Conservation (phyloP, 2,113 vertebrate species). For the Callipepla squamata region DNA sequence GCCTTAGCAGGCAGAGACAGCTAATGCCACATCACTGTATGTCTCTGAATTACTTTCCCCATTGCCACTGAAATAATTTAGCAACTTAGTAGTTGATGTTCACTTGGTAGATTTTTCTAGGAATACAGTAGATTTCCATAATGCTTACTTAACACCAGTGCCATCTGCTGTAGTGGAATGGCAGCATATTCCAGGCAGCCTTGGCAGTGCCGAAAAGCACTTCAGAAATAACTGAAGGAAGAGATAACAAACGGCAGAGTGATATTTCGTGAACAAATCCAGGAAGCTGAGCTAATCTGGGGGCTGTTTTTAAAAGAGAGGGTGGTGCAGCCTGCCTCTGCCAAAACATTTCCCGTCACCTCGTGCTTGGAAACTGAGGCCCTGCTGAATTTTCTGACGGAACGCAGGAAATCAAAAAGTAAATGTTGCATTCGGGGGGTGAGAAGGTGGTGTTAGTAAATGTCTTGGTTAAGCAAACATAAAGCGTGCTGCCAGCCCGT, state of each 20-base stretch:
- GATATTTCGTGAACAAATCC: background rate
- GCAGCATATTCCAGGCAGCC: constrained; percentile 25
- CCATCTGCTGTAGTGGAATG: constrained; percentile 72
- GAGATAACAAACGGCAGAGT: background rate
- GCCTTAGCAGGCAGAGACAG: background rate
- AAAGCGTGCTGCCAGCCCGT: background rate
- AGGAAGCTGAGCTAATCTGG: background rate
- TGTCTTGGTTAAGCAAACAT: background rate
- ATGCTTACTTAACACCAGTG: constrained; percentile 57
- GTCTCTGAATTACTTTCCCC: background rate
- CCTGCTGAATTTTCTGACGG: background rate
- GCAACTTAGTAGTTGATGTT: constrained; percentile 51
- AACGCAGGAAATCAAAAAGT: fast-evolving
- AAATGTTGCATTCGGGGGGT: background rate
- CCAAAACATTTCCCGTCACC: background rate
- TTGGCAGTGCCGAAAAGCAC: constrained; percentile 11
- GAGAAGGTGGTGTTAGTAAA: background rate
- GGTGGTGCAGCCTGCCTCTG: background rate
- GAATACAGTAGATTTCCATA: constrained; percentile 63
- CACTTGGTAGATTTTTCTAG: constrained; percentile 65
- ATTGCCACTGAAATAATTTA: constrained; percentile 10
- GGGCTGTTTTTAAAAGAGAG: background rate
- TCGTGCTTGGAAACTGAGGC: background rate
- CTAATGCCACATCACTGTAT: background rate
- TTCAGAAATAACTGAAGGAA: constrained; percentile 6